These are phyloP conservation scores for Balearica regulorum DNA, from an alignment of 2,797 vertebrate species.

Conservation along the genomic window DNA sequence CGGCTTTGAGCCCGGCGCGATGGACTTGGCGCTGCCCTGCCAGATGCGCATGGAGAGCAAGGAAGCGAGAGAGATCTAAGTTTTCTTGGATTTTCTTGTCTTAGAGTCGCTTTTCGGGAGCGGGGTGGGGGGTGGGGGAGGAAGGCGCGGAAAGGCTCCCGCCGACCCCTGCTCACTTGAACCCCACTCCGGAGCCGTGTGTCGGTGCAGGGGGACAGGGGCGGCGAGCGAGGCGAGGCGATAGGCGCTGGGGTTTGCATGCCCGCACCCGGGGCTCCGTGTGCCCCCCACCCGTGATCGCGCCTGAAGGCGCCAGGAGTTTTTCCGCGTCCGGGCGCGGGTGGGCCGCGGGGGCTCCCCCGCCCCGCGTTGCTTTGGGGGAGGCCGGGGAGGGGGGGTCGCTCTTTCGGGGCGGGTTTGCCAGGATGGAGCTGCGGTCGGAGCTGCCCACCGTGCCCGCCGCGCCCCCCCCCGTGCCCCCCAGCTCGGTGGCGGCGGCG, in stretches of 20 bases:
- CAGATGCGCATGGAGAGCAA: background rate
- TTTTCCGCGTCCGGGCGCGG: background rate
- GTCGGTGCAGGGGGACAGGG: background rate
- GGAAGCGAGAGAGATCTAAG: background rate
- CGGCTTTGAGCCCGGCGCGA: background rate
- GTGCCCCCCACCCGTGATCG: background rate
- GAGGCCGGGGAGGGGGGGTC: background rate
- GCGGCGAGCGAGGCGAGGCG: background rate
- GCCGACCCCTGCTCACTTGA: background rate
- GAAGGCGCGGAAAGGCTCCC: background rate
- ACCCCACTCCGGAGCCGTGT: background rate
- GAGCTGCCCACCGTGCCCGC: conserved; percentile 82
- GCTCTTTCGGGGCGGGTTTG: background rate
- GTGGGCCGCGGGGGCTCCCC: background rate
- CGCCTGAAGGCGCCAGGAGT: background rate
- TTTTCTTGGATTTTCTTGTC: background rate
- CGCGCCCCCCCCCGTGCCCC: conserved; percentile 73
- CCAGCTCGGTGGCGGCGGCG: conserved; percentile 75
- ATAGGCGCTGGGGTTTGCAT: background rate
- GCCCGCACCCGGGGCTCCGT: background rate
- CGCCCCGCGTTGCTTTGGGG: background rate
- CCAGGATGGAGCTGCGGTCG: conserved; percentile 87
- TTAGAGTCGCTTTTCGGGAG: background rate
- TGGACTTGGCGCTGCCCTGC: background rate
- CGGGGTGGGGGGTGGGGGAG: background rate